These are phyloP conservation scores for Lithobates sylvaticus DNA, from an alignment of 2,797 vertebrate genomes.

Conservation along the genomic window DNA sequence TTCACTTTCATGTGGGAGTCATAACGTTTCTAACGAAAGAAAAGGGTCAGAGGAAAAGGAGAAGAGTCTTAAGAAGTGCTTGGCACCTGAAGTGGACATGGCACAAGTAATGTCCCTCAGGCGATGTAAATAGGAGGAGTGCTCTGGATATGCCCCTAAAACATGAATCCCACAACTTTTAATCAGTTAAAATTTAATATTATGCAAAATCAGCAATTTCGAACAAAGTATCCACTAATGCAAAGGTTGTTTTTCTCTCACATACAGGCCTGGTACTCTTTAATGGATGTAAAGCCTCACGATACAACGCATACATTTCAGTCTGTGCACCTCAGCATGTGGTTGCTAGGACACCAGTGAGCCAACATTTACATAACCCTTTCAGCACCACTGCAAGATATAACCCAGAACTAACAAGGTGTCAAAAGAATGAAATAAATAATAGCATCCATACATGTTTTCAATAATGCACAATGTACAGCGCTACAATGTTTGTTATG, in stretches of 20 bases:
- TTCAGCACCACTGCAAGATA: slow-evolving; percentile 28
- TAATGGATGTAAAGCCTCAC: slow-evolving; percentile 41
- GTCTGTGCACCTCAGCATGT: slow-evolving; percentile 40
- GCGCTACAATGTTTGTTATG: background rate
- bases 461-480: slow-evolving; percentile 3
- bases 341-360: slow-evolving; percentile 60
- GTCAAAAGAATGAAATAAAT: background rate
- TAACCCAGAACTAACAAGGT: slow-evolving; percentile 27
- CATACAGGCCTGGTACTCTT: slow-evolving; percentile 32
- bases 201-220: no score
- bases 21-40: no score
- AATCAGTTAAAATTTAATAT: no score
- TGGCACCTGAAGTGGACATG: no score
- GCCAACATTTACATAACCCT: slow-evolving; percentile 61
- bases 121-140: no score
- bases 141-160: no score
- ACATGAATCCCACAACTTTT: no score
- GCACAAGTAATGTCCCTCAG: no score
- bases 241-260: slow-evolving; percentile 14
- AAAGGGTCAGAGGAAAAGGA: no score
- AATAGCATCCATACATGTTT: slow-evolving; percentile 6
- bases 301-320: slow-evolving; percentile 26
- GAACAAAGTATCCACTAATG: no score
- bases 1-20: no score
- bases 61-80: no score